Conservation (phyloP, 1,140 invertebrate genomes). For the Drosophila guanche region DNA sequence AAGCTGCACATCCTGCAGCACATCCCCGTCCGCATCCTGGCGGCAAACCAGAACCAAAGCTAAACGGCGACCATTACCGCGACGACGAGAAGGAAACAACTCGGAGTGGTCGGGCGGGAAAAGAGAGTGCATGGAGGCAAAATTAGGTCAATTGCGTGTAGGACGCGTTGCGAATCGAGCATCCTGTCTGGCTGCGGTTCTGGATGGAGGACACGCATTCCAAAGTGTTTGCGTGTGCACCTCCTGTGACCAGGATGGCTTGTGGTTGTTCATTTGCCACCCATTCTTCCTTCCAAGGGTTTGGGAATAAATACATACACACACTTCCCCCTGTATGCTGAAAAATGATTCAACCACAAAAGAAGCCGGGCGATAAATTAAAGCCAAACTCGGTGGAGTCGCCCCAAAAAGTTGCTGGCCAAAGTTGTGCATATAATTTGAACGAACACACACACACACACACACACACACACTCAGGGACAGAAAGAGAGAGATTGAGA, state of each 20-base stretch:
- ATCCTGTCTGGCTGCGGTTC: slow-evolving; percentile 33
- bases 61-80: slow-evolving; percentile 60
- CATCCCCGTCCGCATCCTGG: slow-evolving; percentile 41
- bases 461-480: slow-evolving; percentile 33
- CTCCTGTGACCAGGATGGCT: slow-evolving; percentile 43
- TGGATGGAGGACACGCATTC: too few relatives aligned
- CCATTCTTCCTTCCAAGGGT: slow-evolving; percentile 17
- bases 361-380: slow-evolving; percentile 51
- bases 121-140: slow-evolving; percentile 17
- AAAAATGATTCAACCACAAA: slow-evolving; percentile 24
- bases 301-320: slow-evolving; percentile 15
- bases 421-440: slow-evolving; percentile 69
- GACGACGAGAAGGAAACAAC: slow-evolving; percentile 32
- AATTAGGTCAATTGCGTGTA: slow-evolving; percentile 71
- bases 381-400: slow-evolving; percentile 37
- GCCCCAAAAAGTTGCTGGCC: slow-evolving; percentile 49
- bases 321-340: not conserved
- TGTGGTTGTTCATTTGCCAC: slow-evolving; percentile 51
- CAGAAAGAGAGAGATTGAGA: not conserved
- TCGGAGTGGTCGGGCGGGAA: not conserved
- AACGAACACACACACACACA: slow-evolving; percentile 38
- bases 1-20: slow-evolving; percentile 50
- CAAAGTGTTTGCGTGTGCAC: slow-evolving; percentile 5
- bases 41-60: slow-evolving; percentile 46
- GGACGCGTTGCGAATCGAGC: slow-evolving; percentile 50